Conservation (phyloP, 2,113 vertebrate species). For the Gobiocypris rarus region DNA sequence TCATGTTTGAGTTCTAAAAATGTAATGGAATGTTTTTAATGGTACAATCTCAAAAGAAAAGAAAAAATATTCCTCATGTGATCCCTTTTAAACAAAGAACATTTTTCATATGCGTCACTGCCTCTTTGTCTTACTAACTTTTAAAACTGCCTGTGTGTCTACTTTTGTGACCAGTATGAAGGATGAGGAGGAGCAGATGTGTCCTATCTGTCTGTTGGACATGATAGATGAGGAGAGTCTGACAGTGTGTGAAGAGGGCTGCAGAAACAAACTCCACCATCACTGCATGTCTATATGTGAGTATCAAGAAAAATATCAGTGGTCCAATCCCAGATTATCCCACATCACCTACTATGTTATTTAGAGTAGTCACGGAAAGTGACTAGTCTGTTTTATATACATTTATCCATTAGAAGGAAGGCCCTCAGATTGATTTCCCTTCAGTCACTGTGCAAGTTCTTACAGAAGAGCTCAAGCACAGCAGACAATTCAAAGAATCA, state of each 20-base stretch:
- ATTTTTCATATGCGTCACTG: background rate
- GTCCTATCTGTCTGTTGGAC: slow-evolving; percentile 88
- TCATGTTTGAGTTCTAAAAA: background rate
- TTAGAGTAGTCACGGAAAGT: background rate
- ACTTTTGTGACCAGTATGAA: slow-evolving; percentile 76
- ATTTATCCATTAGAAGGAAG: too few species aligned
- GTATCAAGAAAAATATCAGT: slow-evolving; percentile 59
- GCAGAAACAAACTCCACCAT: slow-evolving; percentile 90
- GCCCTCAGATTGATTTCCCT: too few species aligned
- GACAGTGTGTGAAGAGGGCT: slow-evolving; percentile 89
- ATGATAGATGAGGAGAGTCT: slow-evolving; percentile 92
- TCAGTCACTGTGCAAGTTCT: too few species aligned
- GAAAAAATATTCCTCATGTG: background rate
- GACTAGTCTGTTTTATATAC: background rate
- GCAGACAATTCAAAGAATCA: too few species aligned
- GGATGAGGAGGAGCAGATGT: slow-evolving; percentile 93
- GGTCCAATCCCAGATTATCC: background rate
- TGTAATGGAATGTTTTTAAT: background rate
- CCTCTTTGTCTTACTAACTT: background rate
- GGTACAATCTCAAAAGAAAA: background rate
- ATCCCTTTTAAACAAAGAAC: background rate
- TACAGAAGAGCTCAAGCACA: too few species aligned
- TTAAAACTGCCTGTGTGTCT: slow-evolving; percentile 17
- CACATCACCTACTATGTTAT: background rate
- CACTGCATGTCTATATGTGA: slow-evolving; percentile 95